Evolutionary conservation across 2,797 vertebrate genomes (phyloP), one percentile per base, ranked within the genome.

Genomic region (Acanthis flammea): DNA sequence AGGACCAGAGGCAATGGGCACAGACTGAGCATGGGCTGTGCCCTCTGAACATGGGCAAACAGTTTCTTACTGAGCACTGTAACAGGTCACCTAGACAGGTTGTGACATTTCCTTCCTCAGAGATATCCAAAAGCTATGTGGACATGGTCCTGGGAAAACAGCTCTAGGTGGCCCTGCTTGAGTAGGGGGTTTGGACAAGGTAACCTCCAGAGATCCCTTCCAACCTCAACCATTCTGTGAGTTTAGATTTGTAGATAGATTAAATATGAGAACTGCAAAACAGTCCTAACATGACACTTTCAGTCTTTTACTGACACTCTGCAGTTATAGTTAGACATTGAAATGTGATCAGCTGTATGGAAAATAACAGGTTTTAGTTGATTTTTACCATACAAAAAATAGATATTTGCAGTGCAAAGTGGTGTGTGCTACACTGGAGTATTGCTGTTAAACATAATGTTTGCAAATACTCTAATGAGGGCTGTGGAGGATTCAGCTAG

Each of bases 251-350:
- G 19, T 73, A 71, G 21, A 6, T 15, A 53, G 28, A 78, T 87
- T 67, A 76, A 80, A 84, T n/a, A 21, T 73, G 53, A 84, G 81
- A 93, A 65, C 55, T 77, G 47, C 10, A 58, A 33, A 86, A 19
- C 14, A 71, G 66, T 86, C 44, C 10, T 72, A 8, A 41, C 37
- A 12, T 12, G 61, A 65, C 18, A 19, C 51, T 76, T 89, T 71
- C 45, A 88, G 77, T 42, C 18, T 42, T 42, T 19, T 42, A 19
- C 41, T 18, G 41, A 42, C 41, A 61, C 28, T 72, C 48, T 42
- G 22, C 71, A 77, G 57, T 72, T 82, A 12, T 41, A 82, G 33
- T 89, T 91, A 63, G 81, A 70, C 18, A 30, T 7, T 88, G 74
- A 86, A 96, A 86, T 50, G 30, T 42, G 51, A 58, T 72, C 50